Evolutionary conservation across 2,888 invertebrate species (phyloP).

Genomic region (Isotomurus palustris): DNA sequence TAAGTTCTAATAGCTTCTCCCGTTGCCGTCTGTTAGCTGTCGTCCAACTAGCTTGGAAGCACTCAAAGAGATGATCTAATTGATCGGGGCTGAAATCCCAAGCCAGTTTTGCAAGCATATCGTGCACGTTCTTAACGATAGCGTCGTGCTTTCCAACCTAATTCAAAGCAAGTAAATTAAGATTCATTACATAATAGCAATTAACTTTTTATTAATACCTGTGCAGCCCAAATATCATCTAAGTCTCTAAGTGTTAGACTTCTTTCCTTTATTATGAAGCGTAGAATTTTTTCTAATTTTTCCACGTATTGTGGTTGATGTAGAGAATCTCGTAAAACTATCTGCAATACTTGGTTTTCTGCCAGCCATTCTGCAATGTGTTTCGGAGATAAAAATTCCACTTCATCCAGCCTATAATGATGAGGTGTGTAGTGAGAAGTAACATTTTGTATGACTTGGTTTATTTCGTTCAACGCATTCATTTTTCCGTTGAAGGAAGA

Average conservation of each 20-base stretch:
- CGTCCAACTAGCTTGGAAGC: conserved; percentile 80
- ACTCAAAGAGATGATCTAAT: conserved; percentile 92
- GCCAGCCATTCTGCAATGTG: conserved; percentile 96
- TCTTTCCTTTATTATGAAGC: conserved; percentile 92
- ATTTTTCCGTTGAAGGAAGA: conserved; percentile 98
- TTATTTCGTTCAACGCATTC: conserved; percentile 97
- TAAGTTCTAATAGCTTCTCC: conserved; percentile 89
- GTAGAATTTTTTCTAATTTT: conserved; percentile 91
- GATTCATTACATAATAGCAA: conserved; percentile 1
- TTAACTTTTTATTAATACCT: conserved; percentile 51
- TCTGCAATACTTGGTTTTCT: conserved; percentile 89
- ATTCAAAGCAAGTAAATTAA: conserved; percentile 42
- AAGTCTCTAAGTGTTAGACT: conserved; percentile 83
- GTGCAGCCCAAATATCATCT: conserved; percentile 95
- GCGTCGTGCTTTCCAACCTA: conserved; percentile 91
- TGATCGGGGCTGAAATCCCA: conserved; percentile 99
- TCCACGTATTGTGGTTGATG: conserved; percentile 98
- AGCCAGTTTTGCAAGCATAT: conserved; percentile 88
- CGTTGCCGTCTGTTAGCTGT: conserved; percentile 92
- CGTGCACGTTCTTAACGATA: conserved; percentile 96
- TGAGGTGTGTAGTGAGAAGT: conserved; percentile 74
- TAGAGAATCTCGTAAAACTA: conserved; percentile 88
- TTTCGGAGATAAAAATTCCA: conserved; percentile 89
- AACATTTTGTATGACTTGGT: conserved; percentile 89
- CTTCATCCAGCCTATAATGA: conserved; percentile 66